A percentile compares a stretch with the other conserved stretches of the same genome.
Evolutionary conservation across 2,113 vertebrate genomes (phyloP).

Genomic region (Pterocles orientalis): DNA sequence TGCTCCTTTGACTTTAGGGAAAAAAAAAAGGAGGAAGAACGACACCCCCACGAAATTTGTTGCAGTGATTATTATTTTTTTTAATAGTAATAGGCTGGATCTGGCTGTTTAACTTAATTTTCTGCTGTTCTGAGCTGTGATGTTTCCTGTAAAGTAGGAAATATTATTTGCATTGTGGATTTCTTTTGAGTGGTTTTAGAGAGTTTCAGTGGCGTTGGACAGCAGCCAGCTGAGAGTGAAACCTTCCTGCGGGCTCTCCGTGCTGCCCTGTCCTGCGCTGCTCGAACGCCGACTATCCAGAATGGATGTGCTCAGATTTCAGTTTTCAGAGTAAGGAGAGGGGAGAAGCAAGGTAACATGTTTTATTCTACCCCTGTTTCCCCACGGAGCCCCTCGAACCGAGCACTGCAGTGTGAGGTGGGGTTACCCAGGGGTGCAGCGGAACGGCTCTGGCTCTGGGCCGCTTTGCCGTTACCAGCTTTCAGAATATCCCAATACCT

Average conservation of each 20-base stretch:
- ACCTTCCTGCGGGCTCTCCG: neutral
- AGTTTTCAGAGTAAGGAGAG: neutral
- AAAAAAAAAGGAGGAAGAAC: neutral
- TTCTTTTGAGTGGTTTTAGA: neutral
- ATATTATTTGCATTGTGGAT: rapidly evolving
- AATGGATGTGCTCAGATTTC: neutral
- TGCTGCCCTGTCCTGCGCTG: neutral
- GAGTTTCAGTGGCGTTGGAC: neutral
- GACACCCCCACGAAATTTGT: neutral
- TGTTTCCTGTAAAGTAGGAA: neutral
- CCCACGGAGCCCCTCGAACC: rapidly evolving
- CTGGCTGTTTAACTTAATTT: neutral
- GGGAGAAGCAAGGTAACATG: neutral
- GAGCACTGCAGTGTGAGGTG: neutral
- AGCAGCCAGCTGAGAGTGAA: neutral
- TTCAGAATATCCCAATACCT: neutral
- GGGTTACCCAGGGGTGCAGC: neutral
- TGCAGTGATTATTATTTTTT: neutral
- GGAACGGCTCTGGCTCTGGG: neutral
- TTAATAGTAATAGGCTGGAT: neutral
- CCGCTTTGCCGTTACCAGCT: neutral
- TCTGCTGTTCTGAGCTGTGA: neutral
- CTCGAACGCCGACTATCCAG: rapidly evolving
- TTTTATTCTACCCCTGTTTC: neutral
- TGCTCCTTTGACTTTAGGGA: neutral